These are phyloP conservation scores for Psittacula derbiana DNA, from an alignment of 2,797 vertebrate species.

Conservation along the genomic window DNA sequence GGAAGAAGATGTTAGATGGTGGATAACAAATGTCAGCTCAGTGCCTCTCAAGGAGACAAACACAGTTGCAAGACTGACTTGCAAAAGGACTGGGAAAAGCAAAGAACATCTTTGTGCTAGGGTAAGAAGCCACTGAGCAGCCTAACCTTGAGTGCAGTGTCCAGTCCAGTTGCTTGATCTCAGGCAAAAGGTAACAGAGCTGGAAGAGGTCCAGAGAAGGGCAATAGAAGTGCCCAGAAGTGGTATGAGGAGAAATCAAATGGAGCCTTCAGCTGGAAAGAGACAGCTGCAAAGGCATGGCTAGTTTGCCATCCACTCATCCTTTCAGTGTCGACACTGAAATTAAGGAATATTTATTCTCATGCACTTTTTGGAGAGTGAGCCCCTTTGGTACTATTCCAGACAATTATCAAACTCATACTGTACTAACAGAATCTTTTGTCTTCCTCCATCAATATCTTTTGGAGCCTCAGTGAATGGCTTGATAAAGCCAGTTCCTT, in stretches of 20 bases:
- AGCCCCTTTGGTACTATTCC: background rate
- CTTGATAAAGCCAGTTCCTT: background rate
- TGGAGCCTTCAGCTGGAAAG: background rate
- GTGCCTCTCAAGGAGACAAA: background rate
- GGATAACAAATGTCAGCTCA: background rate
- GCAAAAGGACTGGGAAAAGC: background rate
- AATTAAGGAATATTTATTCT: background rate
- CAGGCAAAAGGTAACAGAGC: background rate
- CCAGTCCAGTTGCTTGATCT: background rate
- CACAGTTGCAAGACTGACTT: background rate
- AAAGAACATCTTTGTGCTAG: background rate
- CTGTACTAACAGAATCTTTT: background rate
- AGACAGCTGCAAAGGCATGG: background rate
- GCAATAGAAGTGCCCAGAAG: background rate
- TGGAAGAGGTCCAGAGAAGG: background rate
- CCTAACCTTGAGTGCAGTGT: background rate
- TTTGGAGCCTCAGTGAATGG: background rate
- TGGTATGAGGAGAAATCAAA: background rate
- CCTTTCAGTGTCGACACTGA: background rate
- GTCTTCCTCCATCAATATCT: background rate
- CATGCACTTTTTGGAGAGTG: background rate
- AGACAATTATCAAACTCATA: background rate
- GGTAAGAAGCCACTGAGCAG: background rate
- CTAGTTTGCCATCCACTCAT: background rate
- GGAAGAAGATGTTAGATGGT: background rate